Conservation (phyloP, 2,113 vertebrate genomes). For the Phoenicopterus ruber region DNA sequence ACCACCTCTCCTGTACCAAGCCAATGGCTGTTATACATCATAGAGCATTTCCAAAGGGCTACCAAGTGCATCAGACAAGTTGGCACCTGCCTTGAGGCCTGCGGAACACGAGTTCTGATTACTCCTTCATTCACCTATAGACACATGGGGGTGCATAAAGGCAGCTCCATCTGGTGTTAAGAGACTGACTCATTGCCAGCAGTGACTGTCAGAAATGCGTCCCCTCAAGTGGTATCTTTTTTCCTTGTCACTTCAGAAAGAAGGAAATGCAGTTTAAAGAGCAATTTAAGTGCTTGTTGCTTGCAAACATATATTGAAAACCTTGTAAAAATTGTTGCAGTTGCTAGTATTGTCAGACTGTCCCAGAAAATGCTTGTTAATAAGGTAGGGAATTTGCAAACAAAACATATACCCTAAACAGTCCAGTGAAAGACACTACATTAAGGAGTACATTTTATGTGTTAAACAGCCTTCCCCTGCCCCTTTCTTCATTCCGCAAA, state of each 20-base stretch:
- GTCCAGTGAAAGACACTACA: background rate
- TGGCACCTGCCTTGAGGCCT: background rate
- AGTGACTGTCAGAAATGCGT: background rate
- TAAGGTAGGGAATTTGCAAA: background rate
- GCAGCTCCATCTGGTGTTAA: background rate
- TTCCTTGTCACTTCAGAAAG: background rate
- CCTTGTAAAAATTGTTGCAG: background rate
- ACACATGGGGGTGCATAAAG: background rate
- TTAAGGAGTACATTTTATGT: background rate
- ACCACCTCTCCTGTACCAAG: background rate
- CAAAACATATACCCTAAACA: background rate
- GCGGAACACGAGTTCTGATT: background rate
- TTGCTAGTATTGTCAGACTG: background rate
- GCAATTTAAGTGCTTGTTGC: background rate
- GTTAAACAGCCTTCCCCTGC: background rate
- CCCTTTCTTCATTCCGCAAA: background rate
- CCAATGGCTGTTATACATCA: background rate
- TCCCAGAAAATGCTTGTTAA: background rate
- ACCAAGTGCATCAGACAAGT: background rate
- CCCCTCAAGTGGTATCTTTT: background rate
- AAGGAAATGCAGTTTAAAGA: background rate
- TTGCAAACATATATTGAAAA: background rate
- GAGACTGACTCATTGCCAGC: background rate
- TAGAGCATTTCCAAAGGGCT: background rate
- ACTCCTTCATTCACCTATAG: background rate